Evolutionary conservation across 2,113 vertebrate species (phyloP).

Genomic region (Sitta europaea): DNA sequence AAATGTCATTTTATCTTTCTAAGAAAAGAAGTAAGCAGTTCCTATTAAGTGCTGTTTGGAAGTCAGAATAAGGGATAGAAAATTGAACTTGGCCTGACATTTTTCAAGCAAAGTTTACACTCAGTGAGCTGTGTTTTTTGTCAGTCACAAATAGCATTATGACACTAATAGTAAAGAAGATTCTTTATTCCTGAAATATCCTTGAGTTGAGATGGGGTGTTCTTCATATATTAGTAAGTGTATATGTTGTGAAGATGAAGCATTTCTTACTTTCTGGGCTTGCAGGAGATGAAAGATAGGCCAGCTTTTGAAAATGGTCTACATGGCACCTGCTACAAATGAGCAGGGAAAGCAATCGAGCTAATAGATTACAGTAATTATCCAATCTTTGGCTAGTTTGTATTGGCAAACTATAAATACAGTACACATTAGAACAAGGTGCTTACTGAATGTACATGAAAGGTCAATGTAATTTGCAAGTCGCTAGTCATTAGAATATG

Average conservation of each 20-base stretch:
- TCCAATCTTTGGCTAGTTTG: conserved; percentile 87
- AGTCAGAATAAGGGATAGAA: conserved; percentile 60
- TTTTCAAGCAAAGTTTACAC: conserved; percentile 68
- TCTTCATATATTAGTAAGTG: conserved; percentile 67
- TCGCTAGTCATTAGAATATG: conserved; percentile 92
- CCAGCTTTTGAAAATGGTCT: conserved; percentile 78
- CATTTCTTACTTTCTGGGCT: conserved; percentile 69
- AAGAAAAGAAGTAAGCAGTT: conserved; percentile 12
- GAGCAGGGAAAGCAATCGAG: conserved; percentile 81
- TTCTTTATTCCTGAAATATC: conserved; percentile 68
- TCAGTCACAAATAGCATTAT: conserved; percentile 71
- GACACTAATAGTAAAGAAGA: conserved; percentile 68
- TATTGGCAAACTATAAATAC: conserved; percentile 89
- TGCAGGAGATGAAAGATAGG: conserved; percentile 81
- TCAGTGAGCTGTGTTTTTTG: conserved; percentile 63
- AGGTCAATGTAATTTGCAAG: conserved; percentile 95
- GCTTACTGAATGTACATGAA: conserved; percentile 88
- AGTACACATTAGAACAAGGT: conserved; percentile 88
- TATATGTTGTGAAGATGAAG: conserved; percentile 64
- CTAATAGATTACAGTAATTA: conserved; percentile 89
- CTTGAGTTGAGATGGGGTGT: conserved; percentile 59
- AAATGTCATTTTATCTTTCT: conserved; percentile 44
- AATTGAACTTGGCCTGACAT: conserved; percentile 60
- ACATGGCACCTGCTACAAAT: conserved; percentile 82
- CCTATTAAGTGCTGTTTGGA: conserved; percentile 55